A percentile compares a stretch with the other conserved stretches of the same genome.
These are phyloP conservation scores for Orcinus orca DNA, from an alignment of 2,113 vertebrate species.

Conservation along the genomic window DNA sequence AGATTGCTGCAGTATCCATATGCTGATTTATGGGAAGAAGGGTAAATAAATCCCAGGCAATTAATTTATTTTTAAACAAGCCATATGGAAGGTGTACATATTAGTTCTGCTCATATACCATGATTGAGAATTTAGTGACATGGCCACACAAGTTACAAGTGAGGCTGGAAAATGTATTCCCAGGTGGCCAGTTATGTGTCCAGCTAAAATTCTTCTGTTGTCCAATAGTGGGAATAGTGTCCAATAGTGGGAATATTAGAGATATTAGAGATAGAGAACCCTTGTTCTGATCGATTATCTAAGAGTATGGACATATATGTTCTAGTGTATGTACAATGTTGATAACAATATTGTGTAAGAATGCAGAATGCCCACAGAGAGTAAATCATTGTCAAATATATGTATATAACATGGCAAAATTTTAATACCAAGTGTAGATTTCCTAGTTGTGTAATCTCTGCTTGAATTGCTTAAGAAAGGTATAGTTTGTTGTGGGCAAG, in stretches of 20 bases:
- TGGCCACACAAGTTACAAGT: neutral
- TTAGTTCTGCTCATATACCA: neutral
- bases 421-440: neutral
- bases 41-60: neutral
- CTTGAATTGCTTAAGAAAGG: neutral
- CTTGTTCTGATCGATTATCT: neutral
- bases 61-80: neutral
- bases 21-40: neutral
- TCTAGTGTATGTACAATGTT: neutral
- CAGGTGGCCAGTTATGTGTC: neutral
- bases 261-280: neutral
- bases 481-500: neutral
- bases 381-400: neutral
- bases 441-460: neutral
- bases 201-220: neutral
- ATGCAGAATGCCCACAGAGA: neutral
- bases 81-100: neutral
- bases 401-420: neutral
- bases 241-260: neutral
- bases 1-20: neutral
- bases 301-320: neutral
- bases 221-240: neutral
- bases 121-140: neutral
- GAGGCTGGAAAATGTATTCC: neutral
- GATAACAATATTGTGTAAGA: neutral